Evolutionary conservation across 2,797 vertebrate genomes (phyloP).

Genomic region (Mormyrops attenuatus): DNA sequence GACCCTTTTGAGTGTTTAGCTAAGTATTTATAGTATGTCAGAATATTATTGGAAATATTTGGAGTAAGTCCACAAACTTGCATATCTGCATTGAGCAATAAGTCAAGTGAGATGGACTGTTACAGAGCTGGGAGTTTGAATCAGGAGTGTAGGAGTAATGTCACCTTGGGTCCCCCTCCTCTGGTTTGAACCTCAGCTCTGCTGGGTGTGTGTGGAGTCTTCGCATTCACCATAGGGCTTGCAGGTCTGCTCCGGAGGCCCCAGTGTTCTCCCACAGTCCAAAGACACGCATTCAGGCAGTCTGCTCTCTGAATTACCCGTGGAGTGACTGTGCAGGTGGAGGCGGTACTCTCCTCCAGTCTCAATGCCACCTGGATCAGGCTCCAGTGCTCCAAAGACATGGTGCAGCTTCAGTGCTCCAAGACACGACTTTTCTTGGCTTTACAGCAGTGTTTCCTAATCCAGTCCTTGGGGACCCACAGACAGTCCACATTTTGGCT

Average conservation of each 20-base stretch:
- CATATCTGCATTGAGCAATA: background rate
- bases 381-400: background rate
- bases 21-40: background rate
- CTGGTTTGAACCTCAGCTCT: background rate
- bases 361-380: background rate
- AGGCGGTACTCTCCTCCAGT: background rate
- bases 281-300: background rate
- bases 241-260: background rate
- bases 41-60: background rate
- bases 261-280: background rate
- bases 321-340: background rate
- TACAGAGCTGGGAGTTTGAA: background rate
- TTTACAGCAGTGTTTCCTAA: background rate
- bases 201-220: background rate
- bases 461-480: background rate
- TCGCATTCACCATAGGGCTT: background rate
- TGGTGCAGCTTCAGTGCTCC: background rate
- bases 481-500: background rate
- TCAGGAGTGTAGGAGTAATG: background rate
- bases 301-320: background rate
- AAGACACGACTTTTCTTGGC: background rate
- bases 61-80: background rate
- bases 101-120: background rate
- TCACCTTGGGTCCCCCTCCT: background rate
- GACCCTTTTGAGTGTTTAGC: background rate